Evolutionary conservation across 30 jellyfish, hydroid and myxozoan genomes (phyloP).

Genomic region (Pseudorhiza aurosa): DNA sequence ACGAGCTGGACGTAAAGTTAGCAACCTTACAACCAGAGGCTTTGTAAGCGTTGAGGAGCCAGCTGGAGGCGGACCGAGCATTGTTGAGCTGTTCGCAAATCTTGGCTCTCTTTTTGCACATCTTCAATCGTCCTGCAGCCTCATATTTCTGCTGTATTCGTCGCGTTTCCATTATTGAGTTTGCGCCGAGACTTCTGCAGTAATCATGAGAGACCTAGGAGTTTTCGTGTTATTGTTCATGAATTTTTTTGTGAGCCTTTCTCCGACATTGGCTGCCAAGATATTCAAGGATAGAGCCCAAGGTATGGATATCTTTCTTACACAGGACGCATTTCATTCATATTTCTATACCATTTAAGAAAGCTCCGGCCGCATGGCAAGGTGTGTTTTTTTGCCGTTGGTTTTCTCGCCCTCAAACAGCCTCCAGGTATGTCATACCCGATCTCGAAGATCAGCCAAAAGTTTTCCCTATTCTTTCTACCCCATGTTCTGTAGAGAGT

Average conservation of each 20-base stretch:
- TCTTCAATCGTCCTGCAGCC: not conserved
- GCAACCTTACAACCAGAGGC: constrained; percentile 23
- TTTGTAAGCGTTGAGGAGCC: constrained; percentile 12
- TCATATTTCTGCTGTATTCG: constrained; percentile 15
- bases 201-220: not conserved
- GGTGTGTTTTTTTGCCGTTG: not conserved
- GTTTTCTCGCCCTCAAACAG: not conserved
- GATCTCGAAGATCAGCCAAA: too few species aligned
- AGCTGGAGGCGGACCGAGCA: constrained; percentile 29
- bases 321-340: too few species aligned
- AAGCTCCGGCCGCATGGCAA: too few species aligned
- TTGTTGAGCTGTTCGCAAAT: not conserved
- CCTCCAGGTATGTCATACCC: too few species aligned
- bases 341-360: too few species aligned
- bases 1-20: constrained; percentile 17
- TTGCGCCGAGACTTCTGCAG: constrained; percentile 34
- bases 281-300: constrained; percentile 61
- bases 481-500: too few species aligned
- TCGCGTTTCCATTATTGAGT: constrained; percentile 12
- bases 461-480: too few species aligned
- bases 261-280: constrained; percentile 27
- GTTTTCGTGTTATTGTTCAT: not conserved
- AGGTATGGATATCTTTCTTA: constrained; percentile 3
- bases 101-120: not conserved
- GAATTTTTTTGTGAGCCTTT: not conserved